phyloP scores from a whole-genome alignment of 2,888 invertebrate species.

The Vanessa cardui region DNA sequence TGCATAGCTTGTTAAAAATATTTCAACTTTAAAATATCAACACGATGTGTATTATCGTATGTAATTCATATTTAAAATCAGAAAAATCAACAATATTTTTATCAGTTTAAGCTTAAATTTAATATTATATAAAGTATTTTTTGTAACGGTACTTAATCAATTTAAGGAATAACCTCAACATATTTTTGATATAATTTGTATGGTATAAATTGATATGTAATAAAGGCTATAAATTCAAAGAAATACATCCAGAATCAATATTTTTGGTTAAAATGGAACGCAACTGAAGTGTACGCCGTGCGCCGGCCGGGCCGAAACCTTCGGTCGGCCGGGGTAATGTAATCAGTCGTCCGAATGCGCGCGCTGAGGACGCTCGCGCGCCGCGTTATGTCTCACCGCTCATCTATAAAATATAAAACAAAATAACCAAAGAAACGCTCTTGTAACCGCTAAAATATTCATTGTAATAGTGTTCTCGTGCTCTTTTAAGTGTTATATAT shows the following conservation, averaged over 20 bases:
- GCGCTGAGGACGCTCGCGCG: slow-evolving; percentile 54
- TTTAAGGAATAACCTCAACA: neutral
- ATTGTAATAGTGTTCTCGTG: slow-evolving; percentile 44
- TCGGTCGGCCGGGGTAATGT: slow-evolving; percentile 71
- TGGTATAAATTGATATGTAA: neutral
- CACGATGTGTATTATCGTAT: neutral
- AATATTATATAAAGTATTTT: neutral
- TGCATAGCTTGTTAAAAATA: slow-evolving; percentile 36
- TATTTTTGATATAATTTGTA: neutral
- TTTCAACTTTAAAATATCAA: neutral
- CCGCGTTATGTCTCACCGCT: slow-evolving; percentile 33
- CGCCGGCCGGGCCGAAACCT: slow-evolving; percentile 72
- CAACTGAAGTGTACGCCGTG: slow-evolving; percentile 48
- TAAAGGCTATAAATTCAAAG: slow-evolving; percentile 21
- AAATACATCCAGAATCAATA: slow-evolving; percentile 44
- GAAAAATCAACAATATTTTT: neutral
- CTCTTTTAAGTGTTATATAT: slow-evolving; percentile 40
- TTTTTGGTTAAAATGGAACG: slow-evolving; percentile 62
- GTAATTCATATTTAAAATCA: neutral
- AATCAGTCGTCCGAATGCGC: slow-evolving; percentile 67
- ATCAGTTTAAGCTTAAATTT: too few species aligned
- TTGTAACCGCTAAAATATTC: slow-evolving; percentile 50
- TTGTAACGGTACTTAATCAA: neutral
- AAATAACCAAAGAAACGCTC: slow-evolving; percentile 66
- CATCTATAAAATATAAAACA: slow-evolving; percentile 54